Conservation (phyloP, 2,888 invertebrate genomes). For the Drosophila nigricruria region DNA sequence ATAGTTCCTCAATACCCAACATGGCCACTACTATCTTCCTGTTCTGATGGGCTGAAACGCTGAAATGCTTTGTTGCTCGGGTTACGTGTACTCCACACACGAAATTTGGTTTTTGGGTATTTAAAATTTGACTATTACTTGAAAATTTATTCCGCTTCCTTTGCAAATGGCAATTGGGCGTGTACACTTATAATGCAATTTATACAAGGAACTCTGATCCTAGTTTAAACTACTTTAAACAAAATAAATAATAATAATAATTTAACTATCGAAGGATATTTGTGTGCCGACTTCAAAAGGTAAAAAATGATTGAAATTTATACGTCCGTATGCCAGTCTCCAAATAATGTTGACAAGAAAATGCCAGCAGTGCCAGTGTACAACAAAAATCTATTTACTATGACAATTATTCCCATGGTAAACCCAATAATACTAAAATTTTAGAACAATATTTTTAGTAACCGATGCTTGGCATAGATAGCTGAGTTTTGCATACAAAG, state of each 20-base stretch:
- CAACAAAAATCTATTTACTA: not conserved
- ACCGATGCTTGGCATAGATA: too few relatives aligned
- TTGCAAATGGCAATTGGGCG: slow-evolving; percentile 42
- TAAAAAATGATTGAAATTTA: slow-evolving; percentile 67
- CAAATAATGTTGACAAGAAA: slow-evolving; percentile 47
- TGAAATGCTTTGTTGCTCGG: slow-evolving; percentile 22
- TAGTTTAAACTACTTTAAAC: slow-evolving; percentile 53
- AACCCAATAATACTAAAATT: not conserved
- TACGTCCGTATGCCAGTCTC: slow-evolving; percentile 38
- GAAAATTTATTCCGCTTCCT: slow-evolving; percentile 63
- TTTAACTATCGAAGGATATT: slow-evolving; percentile 57
- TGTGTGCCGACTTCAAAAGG: slow-evolving; percentile 77
- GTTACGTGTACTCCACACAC: slow-evolving; percentile 20
- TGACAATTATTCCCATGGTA: slow-evolving; percentile 37
- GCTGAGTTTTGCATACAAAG: not conserved
- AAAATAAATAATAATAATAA: slow-evolving; percentile 52
- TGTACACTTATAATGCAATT: slow-evolving; percentile 55
- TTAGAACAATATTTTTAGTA: too few relatives aligned
- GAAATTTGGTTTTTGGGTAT: slow-evolving; percentile 42
- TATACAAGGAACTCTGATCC: slow-evolving; percentile 47
- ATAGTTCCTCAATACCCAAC: slow-evolving; percentile 66
- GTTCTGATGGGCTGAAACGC: slow-evolving; percentile 16
- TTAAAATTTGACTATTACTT: slow-evolving; percentile 62
- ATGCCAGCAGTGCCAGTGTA: slow-evolving; percentile 11
- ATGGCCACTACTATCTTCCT: slow-evolving; percentile 34